Conservation (phyloP, 2,888 invertebrate species). For the Drymonia ruficornis region DNA sequence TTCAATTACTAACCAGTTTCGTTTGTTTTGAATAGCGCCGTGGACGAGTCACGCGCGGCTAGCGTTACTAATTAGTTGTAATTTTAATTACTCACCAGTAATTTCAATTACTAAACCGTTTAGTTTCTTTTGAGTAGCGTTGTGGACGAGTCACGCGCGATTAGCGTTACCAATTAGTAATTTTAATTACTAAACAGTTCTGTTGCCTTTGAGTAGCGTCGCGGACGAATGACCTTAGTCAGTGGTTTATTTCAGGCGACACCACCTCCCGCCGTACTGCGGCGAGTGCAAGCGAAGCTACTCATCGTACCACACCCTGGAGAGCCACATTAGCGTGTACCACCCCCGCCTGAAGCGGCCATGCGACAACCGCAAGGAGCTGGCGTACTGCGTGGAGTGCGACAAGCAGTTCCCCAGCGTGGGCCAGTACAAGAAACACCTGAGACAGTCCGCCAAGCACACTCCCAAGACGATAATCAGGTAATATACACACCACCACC, state of each 20-base stretch:
- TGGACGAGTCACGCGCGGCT: too few species aligned
- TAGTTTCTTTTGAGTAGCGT: too few species aligned
- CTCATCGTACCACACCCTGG: constrained; percentile 27
- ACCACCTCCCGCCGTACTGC: constrained; percentile 49
- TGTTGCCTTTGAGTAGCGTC: too few species aligned
- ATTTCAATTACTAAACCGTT: too few species aligned
- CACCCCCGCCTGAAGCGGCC: constrained; percentile 35
- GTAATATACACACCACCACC: constrained; percentile 53
- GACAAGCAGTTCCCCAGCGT: constrained; percentile 55
- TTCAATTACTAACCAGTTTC: too few species aligned
- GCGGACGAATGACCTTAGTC: too few species aligned
- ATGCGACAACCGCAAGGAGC: constrained; percentile 33
- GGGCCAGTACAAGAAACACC: constrained; percentile 53
- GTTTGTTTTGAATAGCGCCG: too few species aligned
- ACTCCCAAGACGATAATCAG: constrained; percentile 41
- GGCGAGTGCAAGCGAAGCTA: constrained; percentile 39
- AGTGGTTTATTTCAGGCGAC: constrained; percentile 33
- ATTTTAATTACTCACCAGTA: too few species aligned
- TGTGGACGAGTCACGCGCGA: too few species aligned
- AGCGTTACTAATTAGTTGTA: too few species aligned
- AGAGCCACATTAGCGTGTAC: constrained; percentile 35
- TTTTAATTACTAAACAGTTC: too few species aligned
- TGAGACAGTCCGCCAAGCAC: constrained; percentile 53
- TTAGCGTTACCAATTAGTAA: too few species aligned
- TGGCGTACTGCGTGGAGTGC: constrained; percentile 68